Conservation (phyloP, 2,797 vertebrate species). For the Holocentrus rufus region DNA sequence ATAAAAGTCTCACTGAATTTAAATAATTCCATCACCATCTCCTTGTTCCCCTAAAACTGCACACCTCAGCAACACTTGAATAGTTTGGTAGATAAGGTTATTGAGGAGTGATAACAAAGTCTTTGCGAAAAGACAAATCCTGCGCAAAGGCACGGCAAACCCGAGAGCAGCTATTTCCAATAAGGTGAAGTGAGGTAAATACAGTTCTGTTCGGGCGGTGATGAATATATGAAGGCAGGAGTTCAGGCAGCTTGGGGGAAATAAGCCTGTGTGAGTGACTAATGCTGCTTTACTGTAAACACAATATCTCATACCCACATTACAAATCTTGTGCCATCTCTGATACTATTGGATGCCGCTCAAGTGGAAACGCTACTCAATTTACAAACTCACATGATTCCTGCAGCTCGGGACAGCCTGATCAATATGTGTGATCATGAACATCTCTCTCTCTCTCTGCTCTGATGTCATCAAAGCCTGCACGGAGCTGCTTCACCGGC, state of each 20-base stretch:
- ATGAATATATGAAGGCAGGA: constrained; percentile 39
- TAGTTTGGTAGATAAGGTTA: constrained; percentile 63
- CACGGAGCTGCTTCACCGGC: constrained; percentile 26
- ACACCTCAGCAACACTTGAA: constrained; percentile 62
- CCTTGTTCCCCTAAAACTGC: constrained; percentile 64
- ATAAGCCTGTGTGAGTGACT: constrained; percentile 39
- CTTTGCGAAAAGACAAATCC: constrained; percentile 36
- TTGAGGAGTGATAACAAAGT: constrained; percentile 64
- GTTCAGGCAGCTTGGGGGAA: neutral
- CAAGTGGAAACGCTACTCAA: constrained; percentile 60
- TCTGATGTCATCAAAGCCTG: constrained; percentile 58
- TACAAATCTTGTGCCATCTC: constrained; percentile 39
- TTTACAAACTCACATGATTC: constrained; percentile 64
- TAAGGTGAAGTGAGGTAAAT: constrained; percentile 57
- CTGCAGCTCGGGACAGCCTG: constrained; percentile 37
- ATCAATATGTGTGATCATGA: constrained; percentile 64
- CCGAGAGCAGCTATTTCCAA: constrained; percentile 39
- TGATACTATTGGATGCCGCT: constrained; percentile 43
- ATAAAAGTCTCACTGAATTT: constrained; percentile 48
- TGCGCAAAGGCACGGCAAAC: constrained; percentile 39
- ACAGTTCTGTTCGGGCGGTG: constrained; percentile 14
- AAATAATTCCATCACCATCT: constrained; percentile 62
- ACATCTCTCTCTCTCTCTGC: constrained; percentile 26
- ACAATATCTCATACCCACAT: constrained; percentile 47
- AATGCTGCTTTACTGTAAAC: constrained; percentile 59